These are phyloP conservation scores for Heliconius hortense DNA, from an alignment of 2,888 invertebrate genomes.

Conservation along the genomic window DNA sequence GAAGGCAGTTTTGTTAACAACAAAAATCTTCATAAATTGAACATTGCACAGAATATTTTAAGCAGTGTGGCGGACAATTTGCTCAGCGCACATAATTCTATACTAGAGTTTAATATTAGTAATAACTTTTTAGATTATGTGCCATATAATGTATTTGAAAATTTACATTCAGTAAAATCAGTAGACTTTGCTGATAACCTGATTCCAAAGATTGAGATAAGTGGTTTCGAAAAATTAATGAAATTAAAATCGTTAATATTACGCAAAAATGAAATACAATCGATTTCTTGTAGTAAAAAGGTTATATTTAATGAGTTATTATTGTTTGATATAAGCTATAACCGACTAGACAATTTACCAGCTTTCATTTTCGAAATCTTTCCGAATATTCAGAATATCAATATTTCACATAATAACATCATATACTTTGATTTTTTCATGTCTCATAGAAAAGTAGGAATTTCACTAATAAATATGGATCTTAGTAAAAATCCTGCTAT, in stretches of 20 bases:
- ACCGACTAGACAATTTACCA: conserved; percentile 65
- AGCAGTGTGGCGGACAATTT: conserved; percentile 84
- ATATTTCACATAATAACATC: conserved; percentile 72
- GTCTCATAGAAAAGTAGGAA: conserved; percentile 57
- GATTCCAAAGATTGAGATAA: conserved; percentile 87
- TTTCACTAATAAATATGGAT: conserved; percentile 69
- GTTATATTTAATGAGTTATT: conserved; percentile 63
- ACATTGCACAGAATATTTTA: conserved; percentile 88
- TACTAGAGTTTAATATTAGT: conserved; percentile 88
- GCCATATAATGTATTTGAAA: conserved; percentile 89
- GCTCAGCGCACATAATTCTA: conserved; percentile 85
- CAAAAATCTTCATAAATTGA: conserved; percentile 87
- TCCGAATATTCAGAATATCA: conserved; percentile 72
- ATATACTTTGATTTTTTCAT: conserved; percentile 67
- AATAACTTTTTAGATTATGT: conserved; percentile 88
- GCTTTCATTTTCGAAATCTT: conserved; percentile 66
- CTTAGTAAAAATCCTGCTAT: conserved; percentile 71
- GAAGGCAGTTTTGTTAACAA: conserved; percentile 87
- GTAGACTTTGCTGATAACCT: conserved; percentile 86
- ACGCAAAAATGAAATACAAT: conserved; percentile 72
- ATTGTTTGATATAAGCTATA: conserved; percentile 70
- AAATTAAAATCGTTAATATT: conserved; percentile 69
- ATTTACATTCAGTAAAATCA: conserved; percentile 87
- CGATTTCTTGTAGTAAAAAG: conserved; percentile 64
- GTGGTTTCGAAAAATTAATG: conserved; percentile 65